phyloP scores from a whole-genome alignment of 2,113 vertebrate species.

The Oncorhynchus nerka region DNA sequence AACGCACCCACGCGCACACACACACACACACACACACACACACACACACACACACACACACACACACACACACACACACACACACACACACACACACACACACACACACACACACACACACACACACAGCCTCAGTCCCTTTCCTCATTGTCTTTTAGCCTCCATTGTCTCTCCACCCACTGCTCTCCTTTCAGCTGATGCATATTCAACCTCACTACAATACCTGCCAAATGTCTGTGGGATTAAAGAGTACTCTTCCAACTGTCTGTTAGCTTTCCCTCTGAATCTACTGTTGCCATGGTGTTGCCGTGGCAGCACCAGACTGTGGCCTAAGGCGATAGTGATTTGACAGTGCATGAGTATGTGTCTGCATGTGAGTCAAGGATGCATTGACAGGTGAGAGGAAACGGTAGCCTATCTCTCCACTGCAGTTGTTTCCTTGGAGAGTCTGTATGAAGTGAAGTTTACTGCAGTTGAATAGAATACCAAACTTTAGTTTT shows the following conservation, averaged over 20 bases:
- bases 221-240: no score
- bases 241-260: neutral
- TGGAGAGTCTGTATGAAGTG: neutral
- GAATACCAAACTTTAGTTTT: neutral
- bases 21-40: no score
- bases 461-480: neutral
- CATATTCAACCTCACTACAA: no score
- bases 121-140: no score
- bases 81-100: no score
- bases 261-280: neutral
- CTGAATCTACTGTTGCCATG: neutral
- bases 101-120: no score
- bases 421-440: neutral
- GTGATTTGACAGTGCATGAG: slow-evolving; percentile 2
- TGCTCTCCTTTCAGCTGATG: no score
- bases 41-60: no score
- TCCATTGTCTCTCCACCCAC: no score
- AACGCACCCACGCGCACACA: no score
- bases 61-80: no score
- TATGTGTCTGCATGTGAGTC: neutral
- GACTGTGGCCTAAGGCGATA: slow-evolving; percentile 12
- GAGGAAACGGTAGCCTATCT: neutral
- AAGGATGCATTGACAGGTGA: neutral
- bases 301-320: slow-evolving; percentile 17
- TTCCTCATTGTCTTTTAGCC: no score